Evolutionary conservation across 2,797 vertebrate genomes (phyloP).

Genomic region (Pteronotus mesoamericanus): DNA sequence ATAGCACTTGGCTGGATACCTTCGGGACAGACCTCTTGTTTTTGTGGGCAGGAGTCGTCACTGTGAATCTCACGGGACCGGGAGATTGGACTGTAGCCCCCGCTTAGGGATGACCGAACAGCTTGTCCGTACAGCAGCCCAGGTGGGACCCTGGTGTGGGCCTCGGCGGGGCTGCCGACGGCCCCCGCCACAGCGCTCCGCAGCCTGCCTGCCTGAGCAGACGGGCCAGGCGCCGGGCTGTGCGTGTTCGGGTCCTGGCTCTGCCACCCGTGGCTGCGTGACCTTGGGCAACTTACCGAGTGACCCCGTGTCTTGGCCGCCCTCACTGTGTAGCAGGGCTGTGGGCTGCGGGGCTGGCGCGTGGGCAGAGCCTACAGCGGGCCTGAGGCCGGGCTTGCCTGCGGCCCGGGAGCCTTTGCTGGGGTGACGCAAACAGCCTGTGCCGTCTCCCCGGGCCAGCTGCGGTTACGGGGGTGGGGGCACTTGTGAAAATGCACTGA

Average conservation of each 20-base stretch:
- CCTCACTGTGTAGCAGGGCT: background rate
- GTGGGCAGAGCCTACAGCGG: no score
- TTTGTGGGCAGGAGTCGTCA: background rate
- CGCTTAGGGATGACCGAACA: background rate
- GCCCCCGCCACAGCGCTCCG: background rate
- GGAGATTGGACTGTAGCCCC: background rate
- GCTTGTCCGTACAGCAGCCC: background rate
- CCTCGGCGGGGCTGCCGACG: rapidly evolving
- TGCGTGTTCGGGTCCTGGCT: background rate
- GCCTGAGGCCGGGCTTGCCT: background rate
- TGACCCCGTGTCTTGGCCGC: background rate
- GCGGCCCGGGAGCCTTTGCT: no score
- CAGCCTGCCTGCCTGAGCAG: background rate
- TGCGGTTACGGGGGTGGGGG: background rate
- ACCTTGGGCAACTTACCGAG: background rate
- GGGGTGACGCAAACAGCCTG: background rate
- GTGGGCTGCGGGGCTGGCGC: no score
- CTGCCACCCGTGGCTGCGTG: background rate
- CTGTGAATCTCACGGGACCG: background rate
- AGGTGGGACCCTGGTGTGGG: background rate
- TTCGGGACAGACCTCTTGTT: background rate
- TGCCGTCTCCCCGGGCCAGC: background rate
- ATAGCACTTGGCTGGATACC: no score
- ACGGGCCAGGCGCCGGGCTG: rapidly evolving
- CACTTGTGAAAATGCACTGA: background rate